These are phyloP conservation scores for Crocuta crocuta DNA, from an alignment of 2,113 vertebrate genomes.

Conservation along the genomic window DNA sequence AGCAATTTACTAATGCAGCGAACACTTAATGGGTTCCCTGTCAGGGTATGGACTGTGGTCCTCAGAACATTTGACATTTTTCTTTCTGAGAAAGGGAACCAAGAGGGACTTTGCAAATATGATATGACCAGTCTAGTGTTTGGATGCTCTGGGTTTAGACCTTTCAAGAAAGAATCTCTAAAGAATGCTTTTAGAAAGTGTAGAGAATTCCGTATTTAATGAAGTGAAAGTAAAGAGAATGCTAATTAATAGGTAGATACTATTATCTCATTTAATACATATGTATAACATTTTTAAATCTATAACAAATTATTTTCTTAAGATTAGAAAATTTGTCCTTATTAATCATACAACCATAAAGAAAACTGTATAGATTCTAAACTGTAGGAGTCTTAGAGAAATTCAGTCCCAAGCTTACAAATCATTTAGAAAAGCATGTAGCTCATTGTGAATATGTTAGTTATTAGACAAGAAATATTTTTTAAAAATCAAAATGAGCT, in stretches of 20 bases:
- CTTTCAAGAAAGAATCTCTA: not conserved
- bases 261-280: slow-evolving; percentile 16
- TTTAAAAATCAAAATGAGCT: not conserved
- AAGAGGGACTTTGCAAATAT: not conserved
- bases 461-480: not conserved
- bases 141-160: not conserved
- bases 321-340: not conserved
- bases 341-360: not conserved
- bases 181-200: not conserved
- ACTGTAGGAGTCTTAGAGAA: not conserved
- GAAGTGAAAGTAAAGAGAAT: not conserved
- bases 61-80: not conserved
- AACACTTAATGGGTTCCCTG: not conserved
- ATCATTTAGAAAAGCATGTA: not conserved
- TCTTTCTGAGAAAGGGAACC: not conserved
- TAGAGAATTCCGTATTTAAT: not conserved
- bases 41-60: not conserved
- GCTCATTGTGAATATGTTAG: not conserved
- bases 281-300: not conserved
- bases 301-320: slow-evolving; percentile 4
- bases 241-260: not conserved
- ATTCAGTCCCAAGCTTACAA: not conserved
- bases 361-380: not conserved
- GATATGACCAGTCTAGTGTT: not conserved
- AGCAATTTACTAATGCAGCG: not conserved